Evolutionary conservation across 2,797 vertebrate species (phyloP).

Genomic region (Eulemur albifrons): DNA sequence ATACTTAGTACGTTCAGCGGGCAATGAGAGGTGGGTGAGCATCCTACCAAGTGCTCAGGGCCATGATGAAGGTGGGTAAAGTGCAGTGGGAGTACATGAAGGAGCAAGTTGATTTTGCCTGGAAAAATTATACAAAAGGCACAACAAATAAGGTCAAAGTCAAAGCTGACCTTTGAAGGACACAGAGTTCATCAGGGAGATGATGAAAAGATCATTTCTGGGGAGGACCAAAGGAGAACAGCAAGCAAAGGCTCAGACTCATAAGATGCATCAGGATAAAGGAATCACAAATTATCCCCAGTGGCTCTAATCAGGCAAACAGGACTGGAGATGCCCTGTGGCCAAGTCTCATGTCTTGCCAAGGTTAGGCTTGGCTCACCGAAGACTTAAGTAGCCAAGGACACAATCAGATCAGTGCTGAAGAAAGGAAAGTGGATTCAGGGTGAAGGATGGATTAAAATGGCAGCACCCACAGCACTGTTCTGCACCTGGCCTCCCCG

Average conservation of each 20-base stretch:
- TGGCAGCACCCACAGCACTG: background rate
- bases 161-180: background rate
- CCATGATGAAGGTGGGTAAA: too few relatives aligned
- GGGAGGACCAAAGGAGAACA: background rate
- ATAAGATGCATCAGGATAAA: background rate
- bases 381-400: background rate
- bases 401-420: background rate
- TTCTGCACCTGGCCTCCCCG: background rate
- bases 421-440: background rate
- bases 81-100: background rate
- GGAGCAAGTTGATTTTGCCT: background rate
- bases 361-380: background rate
- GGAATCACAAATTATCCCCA: background rate
- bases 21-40: too few relatives aligned
- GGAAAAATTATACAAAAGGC: background rate
- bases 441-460: background rate
- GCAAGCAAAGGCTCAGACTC: background rate
- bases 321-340: background rate
- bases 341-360: background rate
- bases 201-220: background rate
- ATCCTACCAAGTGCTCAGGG: background rate
- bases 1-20: too few relatives aligned
- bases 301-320: background rate
- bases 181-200: background rate
- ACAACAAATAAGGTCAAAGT: background rate